phyloP scores from a whole-genome alignment of 2,797 vertebrate species.

The Balearica regulorum region DNA sequence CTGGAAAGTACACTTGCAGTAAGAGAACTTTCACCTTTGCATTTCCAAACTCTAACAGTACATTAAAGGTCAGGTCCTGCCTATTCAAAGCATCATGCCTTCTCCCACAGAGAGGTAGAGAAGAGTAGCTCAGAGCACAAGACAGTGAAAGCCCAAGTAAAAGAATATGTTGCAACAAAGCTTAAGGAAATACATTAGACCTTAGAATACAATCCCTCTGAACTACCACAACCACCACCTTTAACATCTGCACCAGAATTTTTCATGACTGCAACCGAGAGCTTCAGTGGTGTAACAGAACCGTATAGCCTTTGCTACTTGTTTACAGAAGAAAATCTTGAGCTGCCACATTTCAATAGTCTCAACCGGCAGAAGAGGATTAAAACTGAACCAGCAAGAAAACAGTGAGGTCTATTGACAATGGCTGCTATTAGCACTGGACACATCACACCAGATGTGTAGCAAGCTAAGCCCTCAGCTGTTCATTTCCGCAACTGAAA shows the following conservation, averaged over 20 bases:
- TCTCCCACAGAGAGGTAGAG: fast-evolving
- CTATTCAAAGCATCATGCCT: not conserved
- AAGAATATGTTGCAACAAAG: fast-evolving
- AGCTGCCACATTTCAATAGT: not conserved
- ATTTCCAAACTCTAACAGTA: not conserved
- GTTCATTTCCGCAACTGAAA: conserved; percentile 40
- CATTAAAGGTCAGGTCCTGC: not conserved
- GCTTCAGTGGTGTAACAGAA: not conserved
- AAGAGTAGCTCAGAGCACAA: not conserved
- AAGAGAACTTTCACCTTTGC: not conserved
- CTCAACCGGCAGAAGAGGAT: conserved; percentile 7
- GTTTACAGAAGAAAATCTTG: not conserved
- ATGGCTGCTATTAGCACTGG: not conserved
- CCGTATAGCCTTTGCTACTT: not conserved
- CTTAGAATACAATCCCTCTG: not conserved
- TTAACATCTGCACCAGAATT: not conserved
- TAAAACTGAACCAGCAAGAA: conserved; percentile 32
- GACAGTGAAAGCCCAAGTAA: not conserved
- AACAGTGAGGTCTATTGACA: conserved; percentile 19
- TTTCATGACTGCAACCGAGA: not conserved
- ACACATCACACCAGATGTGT: conserved; percentile 5
- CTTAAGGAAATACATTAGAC: not conserved
- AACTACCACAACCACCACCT: not conserved
- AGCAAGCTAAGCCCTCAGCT: conserved; percentile 58
- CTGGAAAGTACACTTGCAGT: not conserved